Conservation (phyloP, 2,797 vertebrate genomes). For the Decapterus maruadsi region DNA sequence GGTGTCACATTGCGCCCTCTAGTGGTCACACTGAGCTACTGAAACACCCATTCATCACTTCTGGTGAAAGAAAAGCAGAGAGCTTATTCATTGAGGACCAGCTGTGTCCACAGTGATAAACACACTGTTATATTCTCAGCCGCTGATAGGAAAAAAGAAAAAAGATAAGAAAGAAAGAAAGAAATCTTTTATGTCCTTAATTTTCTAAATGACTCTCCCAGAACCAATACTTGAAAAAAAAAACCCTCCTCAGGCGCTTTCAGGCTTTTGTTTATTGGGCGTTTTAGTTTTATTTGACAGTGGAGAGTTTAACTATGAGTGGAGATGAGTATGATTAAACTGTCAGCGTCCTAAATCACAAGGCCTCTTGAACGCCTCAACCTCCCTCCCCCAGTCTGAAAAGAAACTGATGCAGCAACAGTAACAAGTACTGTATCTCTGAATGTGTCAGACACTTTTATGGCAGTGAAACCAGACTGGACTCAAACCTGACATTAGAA, state of each 20-base stretch:
- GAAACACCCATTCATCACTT: neutral
- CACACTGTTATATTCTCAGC: neutral
- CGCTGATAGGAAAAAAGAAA: too few relatives aligned
- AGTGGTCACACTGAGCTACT: neutral
- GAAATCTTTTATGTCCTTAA: too few relatives aligned
- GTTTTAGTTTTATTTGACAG: neutral
- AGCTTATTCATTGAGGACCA: neutral
- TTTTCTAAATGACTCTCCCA: neutral
- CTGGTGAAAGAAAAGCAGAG: neutral
- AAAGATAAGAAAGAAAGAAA: too few relatives aligned
- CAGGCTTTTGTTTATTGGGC: neutral
- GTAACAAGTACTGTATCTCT: too few relatives aligned
- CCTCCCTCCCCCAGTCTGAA: too few relatives aligned
- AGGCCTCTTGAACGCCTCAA: too few relatives aligned
- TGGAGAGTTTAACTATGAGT: neutral
- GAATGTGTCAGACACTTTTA: too few relatives aligned
- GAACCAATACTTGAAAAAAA: neutral
- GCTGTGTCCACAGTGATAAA: neutral
- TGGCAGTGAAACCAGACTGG: too few relatives aligned
- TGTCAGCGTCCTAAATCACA: too few relatives aligned
- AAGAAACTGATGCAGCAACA: too few relatives aligned
- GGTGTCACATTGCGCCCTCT: slow-evolving; percentile 10
- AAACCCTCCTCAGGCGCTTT: neutral
- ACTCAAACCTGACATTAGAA: too few relatives aligned
- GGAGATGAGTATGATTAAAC: neutral